Base-by-base conservation (phyloP, 2,113 vertebrate species). In the Fulmarus glacialis region DNA sequence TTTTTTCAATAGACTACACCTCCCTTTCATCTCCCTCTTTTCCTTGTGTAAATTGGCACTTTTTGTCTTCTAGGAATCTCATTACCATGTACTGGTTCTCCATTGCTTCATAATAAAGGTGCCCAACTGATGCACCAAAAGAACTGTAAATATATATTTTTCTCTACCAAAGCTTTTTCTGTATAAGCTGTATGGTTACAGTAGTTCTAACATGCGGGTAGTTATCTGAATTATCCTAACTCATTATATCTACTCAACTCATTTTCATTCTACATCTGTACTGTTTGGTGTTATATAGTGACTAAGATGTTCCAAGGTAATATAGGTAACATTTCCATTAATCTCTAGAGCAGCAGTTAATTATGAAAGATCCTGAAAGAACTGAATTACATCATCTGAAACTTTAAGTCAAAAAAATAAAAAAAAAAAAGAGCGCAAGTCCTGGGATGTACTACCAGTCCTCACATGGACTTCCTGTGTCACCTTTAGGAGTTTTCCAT, bases 41-140 rank as follows among this genome's bases (percentile, higher is more conserved):
- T 96, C 68, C 89, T 90, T 87, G 85, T 87, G 85, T 93, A 98
- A 98, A 97, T 97, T 98, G 98, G 93, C 96, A 98, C 68, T 97
- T 97, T 97, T 96, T 98, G 92, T 98, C 98, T 97, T 98, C 97
- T 81, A 96, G 87, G 85, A 95, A 96, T 96, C 98, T 98, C 97
- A 97, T 98, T 98, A 98, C 68, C 62, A 95, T 88, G 56, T 89
- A 95, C 30, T 22, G n/a, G 97, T 98, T 97, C 95, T 96, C 93
- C 73, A 90, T 66, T 72, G 83, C 87, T 97, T 97, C 95, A 55
- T 75, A 96, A 94, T 89, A 97, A 97, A 98, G 47, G n/a, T 89
- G 75, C 53, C 82, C 86, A 98, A 93, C 72, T 77, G 48, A 73
- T 63, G 38, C 68, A 91, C 82, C 87, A 88, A 80, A 95, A 96